Evolutionary conservation across 2,888 invertebrate genomes (phyloP).

Genomic region (Harmothoe impar): DNA sequence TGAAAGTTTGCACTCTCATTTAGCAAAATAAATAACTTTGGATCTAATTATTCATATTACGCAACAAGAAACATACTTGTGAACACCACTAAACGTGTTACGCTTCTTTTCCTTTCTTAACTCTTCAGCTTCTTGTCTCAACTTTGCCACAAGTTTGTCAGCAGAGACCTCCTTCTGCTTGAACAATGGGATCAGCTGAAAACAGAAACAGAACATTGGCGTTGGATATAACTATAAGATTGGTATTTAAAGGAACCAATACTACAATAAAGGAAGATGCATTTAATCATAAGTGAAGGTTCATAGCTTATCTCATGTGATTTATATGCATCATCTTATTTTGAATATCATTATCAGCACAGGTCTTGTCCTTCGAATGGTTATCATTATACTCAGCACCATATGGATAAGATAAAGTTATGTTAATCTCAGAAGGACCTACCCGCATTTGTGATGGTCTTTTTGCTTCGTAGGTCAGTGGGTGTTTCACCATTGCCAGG

Average conservation of each 20-base stretch:
- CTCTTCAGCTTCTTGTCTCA: conserved; percentile 90
- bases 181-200: conserved; percentile 86
- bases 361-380: too few species aligned
- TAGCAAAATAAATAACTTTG: too few species aligned
- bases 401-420: too few species aligned
- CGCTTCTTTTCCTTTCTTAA: conserved; percentile 93
- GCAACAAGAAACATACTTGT: conserved; percentile 85
- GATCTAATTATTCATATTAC: too few species aligned
- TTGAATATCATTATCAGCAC: too few species aligned
- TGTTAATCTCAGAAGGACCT: conserved; percentile 73
- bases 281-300: background rate
- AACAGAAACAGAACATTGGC: conserved; percentile 64
- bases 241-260: too few species aligned
- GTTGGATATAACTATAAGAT: background rate
- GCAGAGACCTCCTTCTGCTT: conserved; percentile 87
- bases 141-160: conserved; percentile 87
- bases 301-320: too few species aligned
- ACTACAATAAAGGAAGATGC: background rate
- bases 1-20: too few species aligned
- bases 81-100: conserved; percentile 91
- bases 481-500: conserved; percentile 86
- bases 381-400: too few species aligned
- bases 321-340: too few species aligned
- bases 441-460: conserved; percentile 88
- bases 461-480: conserved; percentile 88